phyloP scores from a whole-genome alignment of 1,140 invertebrate species.

The Aphaenogaster rudis region DNA sequence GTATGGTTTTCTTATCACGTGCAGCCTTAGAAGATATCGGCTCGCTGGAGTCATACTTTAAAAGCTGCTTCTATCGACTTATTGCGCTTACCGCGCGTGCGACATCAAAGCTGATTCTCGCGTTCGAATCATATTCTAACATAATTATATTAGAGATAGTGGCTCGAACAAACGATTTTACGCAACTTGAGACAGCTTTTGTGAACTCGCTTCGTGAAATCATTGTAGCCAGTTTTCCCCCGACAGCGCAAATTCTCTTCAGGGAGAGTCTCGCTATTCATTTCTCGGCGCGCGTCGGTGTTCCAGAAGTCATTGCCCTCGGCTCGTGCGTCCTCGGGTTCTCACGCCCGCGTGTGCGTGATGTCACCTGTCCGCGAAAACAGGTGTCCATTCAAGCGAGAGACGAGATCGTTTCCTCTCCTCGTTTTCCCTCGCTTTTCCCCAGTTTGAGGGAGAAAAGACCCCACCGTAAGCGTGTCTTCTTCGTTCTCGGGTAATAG shows the following conservation, averaged over 20 bases:
- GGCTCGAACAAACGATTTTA: not conserved
- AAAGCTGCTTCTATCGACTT: not conserved
- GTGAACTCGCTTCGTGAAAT: not conserved
- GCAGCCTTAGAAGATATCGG: constrained; percentile 12
- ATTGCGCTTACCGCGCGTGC: not conserved
- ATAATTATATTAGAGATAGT: not conserved
- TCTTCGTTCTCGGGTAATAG: constrained; percentile 53
- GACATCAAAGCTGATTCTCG: constrained; percentile 14
- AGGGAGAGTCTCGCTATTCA: constrained; percentile 44
- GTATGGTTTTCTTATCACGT: constrained; percentile 34
- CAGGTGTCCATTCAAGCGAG: constrained; percentile 83
- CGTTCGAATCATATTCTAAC: not conserved
- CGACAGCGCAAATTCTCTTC: not conserved
- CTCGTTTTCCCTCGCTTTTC: constrained; percentile 42
- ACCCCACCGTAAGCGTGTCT: not conserved
- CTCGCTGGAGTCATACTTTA: not conserved
- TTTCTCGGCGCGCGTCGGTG: constrained; percentile 65
- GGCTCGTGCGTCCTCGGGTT: constrained; percentile 68
- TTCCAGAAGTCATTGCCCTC: constrained; percentile 81
- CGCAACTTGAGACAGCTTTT: not conserved
- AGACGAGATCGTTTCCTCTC: constrained; percentile 75
- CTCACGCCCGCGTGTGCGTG: constrained; percentile 72
- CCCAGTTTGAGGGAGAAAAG: constrained; percentile 43
- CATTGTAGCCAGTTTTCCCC: not conserved
- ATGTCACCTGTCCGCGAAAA: constrained; percentile 79